A percentile compares a stretch with the other conserved stretches of the same genome.
phyloP scores from a whole-genome alignment of 2,113 vertebrate species.

The Nannospalax galili region DNA sequence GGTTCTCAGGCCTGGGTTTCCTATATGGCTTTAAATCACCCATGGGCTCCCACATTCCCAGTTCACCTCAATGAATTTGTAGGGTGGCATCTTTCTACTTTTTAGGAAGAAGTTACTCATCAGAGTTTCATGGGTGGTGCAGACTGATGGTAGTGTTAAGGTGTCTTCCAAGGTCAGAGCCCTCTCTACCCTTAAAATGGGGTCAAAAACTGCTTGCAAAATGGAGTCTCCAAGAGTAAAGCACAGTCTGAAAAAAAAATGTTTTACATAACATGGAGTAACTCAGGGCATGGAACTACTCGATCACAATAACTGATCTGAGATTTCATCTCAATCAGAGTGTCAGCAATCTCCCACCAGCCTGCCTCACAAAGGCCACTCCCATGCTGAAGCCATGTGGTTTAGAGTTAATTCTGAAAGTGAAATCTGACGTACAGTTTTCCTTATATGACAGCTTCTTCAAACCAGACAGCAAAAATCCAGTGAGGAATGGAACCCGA shows the following conservation, averaged over 20 bases:
- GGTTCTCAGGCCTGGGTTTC: neutral
- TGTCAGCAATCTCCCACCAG: neutral
- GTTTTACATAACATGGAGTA: neutral
- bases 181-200: neutral
- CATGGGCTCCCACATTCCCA: neutral
- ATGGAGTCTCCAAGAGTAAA: no score
- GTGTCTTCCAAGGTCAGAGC: neutral
- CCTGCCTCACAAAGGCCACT: neutral
- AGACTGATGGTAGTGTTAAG: neutral
- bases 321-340: neutral
- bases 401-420: neutral
- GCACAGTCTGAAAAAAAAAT: neutral
- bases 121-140: neutral
- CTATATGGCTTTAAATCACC: neutral
- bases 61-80: neutral
- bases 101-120: neutral
- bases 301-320: neutral
- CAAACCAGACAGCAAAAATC: slow-evolving; percentile 30
- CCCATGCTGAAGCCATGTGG: neutral
- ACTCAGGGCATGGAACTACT: neutral
- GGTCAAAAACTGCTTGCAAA: neutral
- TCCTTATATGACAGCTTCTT: neutral
- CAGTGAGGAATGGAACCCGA: neutral
- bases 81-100: neutral
- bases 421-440: neutral